Evolutionary conservation across 2,797 vertebrate genomes (phyloP).

Genomic region (Sebastes dallii): DNA sequence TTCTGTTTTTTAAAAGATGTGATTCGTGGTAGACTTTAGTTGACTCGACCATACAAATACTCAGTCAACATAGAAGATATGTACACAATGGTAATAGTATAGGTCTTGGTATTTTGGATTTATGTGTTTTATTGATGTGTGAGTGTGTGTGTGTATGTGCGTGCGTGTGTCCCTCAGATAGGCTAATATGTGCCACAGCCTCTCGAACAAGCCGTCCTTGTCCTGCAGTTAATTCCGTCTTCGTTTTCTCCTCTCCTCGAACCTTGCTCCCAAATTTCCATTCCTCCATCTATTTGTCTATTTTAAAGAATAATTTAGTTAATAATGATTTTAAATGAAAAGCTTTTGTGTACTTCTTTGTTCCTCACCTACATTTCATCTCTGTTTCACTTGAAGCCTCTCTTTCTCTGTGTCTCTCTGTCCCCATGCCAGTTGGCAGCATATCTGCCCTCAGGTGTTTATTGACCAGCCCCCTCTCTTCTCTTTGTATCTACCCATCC

Average conservation of each 20-base stretch:
- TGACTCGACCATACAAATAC: background rate
- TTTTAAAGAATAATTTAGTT: slow-evolving; percentile 1
- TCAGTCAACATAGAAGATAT: background rate
- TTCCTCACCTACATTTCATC: slow-evolving; percentile 35
- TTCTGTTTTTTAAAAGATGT: background rate
- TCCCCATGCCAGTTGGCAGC: slow-evolving; percentile 67
- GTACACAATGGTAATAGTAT: background rate
- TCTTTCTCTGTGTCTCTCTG: slow-evolving; percentile 38
- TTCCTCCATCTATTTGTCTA: background rate
- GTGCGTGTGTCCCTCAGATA: slow-evolving; percentile 8
- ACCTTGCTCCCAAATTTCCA: background rate
- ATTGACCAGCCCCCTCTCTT: slow-evolving; percentile 63
- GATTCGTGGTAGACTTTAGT: background rate
- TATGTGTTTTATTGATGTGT: background rate
- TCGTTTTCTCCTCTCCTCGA: background rate
- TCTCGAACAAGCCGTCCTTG: slow-evolving; percentile 52
- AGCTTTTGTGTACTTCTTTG: background rate
- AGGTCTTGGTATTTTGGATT: background rate
- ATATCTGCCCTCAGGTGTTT: slow-evolving; percentile 74
- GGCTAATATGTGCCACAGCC: slow-evolving; percentile 23
- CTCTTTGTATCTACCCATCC: slow-evolving; percentile 62
- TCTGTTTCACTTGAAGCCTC: slow-evolving; percentile 34
- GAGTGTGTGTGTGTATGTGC: background rate
- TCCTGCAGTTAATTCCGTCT: slow-evolving; percentile 9
- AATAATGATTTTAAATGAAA: slow-evolving; percentile 14